These are phyloP conservation scores for Scarus forsteni DNA, from an alignment of 2,797 vertebrate genomes.

Conservation along the genomic window DNA sequence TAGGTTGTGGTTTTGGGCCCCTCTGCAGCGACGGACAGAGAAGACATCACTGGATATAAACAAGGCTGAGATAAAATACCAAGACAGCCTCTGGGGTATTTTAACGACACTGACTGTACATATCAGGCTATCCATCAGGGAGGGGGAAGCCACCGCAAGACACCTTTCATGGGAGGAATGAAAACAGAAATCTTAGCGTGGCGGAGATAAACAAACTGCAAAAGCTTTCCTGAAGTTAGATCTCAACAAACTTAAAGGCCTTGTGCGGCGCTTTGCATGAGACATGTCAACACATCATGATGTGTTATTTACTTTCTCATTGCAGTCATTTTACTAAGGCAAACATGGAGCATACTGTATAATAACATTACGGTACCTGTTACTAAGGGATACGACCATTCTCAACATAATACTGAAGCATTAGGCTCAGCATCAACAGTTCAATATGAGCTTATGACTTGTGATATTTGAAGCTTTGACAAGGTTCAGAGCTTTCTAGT, in stretches of 20 bases:
- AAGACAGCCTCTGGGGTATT: slow-evolving; percentile 55
- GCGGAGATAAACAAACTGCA: slow-evolving; percentile 51
- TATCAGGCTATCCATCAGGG: slow-evolving; percentile 61
- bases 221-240: slow-evolving; percentile 41
- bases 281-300: no score
- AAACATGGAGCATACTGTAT: no score
- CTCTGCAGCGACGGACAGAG: slow-evolving; percentile 52
- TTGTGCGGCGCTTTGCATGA: not conserved
- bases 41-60: slow-evolving; percentile 65
- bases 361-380: no score
- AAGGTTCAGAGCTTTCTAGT: no score
- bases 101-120: slow-evolving; percentile 52
- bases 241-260: slow-evolving; percentile 35
- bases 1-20: slow-evolving; percentile 42
- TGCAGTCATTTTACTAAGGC: no score
- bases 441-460: no score
- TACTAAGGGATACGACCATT: no score
- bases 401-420: no score
- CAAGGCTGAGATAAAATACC: slow-evolving; percentile 50
- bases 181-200: slow-evolving; percentile 28
- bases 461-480: no score
- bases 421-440: no score
- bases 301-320: no score
- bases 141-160: slow-evolving; percentile 46
- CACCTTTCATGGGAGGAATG: slow-evolving; percentile 25